Conservation (phyloP, 2,113 vertebrate genomes). For the Hippolais icterina region DNA sequence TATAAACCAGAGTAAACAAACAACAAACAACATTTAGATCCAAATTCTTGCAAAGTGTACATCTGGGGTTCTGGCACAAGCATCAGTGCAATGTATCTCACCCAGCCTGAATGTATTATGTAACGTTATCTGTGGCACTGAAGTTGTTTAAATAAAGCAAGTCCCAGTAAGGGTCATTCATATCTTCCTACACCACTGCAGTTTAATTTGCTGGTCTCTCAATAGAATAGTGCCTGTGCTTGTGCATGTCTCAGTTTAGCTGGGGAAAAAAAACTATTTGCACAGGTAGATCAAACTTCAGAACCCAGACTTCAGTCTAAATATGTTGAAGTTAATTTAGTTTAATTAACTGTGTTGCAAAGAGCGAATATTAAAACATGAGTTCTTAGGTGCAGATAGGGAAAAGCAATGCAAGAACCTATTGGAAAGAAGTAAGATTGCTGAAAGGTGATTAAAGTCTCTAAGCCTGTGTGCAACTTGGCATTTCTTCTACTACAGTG, state of each 20-base stretch:
- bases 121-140: neutral
- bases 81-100: neutral
- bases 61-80: neutral
- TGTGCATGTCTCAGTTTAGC: neutral
- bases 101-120: neutral
- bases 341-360: neutral
- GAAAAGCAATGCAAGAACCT: neutral
- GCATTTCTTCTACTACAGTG: neutral
- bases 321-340: neutral
- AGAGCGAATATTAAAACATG: neutral
- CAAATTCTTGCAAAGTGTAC: neutral
- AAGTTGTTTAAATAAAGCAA: neutral
- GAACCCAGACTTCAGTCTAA: neutral
- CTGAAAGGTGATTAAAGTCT: neutral
- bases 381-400: neutral
- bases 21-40: neutral
- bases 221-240: neutral
- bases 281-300: neutral
- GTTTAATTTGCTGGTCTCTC: neutral
- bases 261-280: neutral
- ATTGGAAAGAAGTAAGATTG: neutral
- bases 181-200: neutral
- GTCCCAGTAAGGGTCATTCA: neutral
- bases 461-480: neutral
- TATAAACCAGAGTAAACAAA: neutral